phyloP scores from a whole-genome alignment of 2,888 invertebrate genomes.

The Cryptops parisi region DNA sequence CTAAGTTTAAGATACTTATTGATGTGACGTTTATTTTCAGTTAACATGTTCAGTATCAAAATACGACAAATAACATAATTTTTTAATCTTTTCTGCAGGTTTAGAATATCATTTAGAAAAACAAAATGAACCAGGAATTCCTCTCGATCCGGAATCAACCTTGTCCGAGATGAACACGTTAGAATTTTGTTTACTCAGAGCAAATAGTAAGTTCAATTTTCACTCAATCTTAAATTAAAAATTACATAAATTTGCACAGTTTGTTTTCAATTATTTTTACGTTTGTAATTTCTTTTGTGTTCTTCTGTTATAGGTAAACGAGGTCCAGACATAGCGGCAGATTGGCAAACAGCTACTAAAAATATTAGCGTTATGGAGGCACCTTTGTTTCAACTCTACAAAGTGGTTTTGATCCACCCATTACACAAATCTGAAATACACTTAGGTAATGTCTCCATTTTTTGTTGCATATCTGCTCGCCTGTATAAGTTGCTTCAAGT shows the following conservation, averaged over 20 bases:
- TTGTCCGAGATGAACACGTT: conserved; percentile 29
- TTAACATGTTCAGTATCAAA: no score
- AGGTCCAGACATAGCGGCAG: conserved; percentile 23
- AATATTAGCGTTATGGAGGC: conserved; percentile 66
- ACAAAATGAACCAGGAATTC: conserved; percentile 28
- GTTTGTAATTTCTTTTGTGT: not conserved
- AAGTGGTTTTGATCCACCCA: conserved; percentile 61
- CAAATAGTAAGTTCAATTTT: conserved; percentile 15
- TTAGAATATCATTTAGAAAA: conserved; percentile 32
- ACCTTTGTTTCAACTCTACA: conserved; percentile 68
- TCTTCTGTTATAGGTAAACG: conserved; percentile 24
- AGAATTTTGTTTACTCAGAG: conserved; percentile 32
- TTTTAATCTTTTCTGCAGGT: conserved; percentile 20
- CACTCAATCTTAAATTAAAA: no score
- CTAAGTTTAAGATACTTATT: no score
- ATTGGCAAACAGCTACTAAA: conserved; percentile 20
- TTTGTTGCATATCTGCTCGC: no score
- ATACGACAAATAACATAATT: not conserved
- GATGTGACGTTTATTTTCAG: not conserved
- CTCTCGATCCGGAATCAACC: conserved; percentile 29
- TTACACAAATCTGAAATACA: conserved; percentile 69
- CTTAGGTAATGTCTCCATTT: conserved; percentile 47
- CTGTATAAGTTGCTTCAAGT: no score
- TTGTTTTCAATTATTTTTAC: not conserved
- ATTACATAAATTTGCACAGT: no score